Conservation (phyloP, 2,797 vertebrate genomes). For the Eulemur mongoz region DNA sequence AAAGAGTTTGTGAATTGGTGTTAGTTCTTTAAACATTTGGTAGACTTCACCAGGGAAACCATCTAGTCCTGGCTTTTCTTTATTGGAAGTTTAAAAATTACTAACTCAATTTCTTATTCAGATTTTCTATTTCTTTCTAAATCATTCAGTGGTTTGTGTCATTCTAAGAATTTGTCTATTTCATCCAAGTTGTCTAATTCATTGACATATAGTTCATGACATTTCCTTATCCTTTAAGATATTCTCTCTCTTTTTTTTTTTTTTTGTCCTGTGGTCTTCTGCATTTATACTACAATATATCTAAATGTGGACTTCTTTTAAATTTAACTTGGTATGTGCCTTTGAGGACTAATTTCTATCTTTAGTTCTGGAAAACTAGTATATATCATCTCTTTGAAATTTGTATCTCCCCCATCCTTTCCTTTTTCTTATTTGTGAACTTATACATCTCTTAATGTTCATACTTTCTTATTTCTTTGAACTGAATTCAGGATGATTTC, state of each 20-base stretch:
- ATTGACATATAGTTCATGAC: background rate
- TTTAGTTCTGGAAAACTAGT: constrained; percentile 12
- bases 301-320: background rate
- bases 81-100: background rate
- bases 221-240: constrained; percentile 6
- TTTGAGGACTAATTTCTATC: background rate
- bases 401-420: background rate
- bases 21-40: background rate
- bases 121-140: background rate
- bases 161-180: background rate
- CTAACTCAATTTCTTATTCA: background rate
- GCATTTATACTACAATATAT: background rate
- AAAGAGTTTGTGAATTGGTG: background rate
- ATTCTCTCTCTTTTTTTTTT: background rate
- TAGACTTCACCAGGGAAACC: background rate
- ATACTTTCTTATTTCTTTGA: background rate
- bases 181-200: background rate
- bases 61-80: background rate
- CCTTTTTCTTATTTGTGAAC: background rate
- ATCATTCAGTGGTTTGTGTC: background rate
- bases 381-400: background rate
- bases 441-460: background rate
- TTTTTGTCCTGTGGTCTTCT: background rate
- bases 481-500: background rate
- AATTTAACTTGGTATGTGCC: background rate